Base-by-base conservation (phyloP, 2,797 vertebrate species). In the Nannoperca obscura region DNA sequence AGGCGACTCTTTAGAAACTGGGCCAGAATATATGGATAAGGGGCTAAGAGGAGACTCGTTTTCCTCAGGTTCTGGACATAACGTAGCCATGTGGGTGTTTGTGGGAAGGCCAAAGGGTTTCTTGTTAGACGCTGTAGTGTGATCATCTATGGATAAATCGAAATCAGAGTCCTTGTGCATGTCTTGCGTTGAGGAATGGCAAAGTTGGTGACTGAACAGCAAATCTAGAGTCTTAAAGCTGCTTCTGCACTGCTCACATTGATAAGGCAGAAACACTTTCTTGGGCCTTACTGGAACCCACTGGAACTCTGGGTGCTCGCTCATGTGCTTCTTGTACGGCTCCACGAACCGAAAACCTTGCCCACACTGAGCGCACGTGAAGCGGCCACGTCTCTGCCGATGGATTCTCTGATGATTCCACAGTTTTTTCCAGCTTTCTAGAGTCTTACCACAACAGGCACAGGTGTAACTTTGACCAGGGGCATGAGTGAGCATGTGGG, bases 401-500 rank as follows among this genome's bases (percentile, higher is more conserved):
- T 96, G 95, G 59, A 95, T 22, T 49, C 95, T 88, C 91, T 96
- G 95, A 71, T 96, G 95, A 57, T 67, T 81, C 95, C 95, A 96
- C 32, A 96, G 93, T 64, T 94, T 94, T 3, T 80, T 92, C 95
- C 95, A 96, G 87, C 84, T 94, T 50, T 85, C 88, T 3, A 94
- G 87, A 1, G 80, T 93, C 81, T 93, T 95, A 1, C 95, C 95
- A 19, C 95, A 96, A 24, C 83, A 85, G 65, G 85, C 32, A 34
- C 95, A 96, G 2, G 90, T 87, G 91, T 94, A 96, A 24, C 86
- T 92, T 36, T 94, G 91, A 22, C 74, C 81, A 0, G 77, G 77
- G 6, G 88, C 57, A 14, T 96, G 95, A 8, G 93, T 96, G n/a
- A 95, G 92, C 95, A 96, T 95, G 91, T 96, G 95, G 34, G 95